These are phyloP conservation scores for Bembecia ichneumoniformis DNA, from an alignment of 2,888 invertebrate species.

Conservation along the genomic window DNA sequence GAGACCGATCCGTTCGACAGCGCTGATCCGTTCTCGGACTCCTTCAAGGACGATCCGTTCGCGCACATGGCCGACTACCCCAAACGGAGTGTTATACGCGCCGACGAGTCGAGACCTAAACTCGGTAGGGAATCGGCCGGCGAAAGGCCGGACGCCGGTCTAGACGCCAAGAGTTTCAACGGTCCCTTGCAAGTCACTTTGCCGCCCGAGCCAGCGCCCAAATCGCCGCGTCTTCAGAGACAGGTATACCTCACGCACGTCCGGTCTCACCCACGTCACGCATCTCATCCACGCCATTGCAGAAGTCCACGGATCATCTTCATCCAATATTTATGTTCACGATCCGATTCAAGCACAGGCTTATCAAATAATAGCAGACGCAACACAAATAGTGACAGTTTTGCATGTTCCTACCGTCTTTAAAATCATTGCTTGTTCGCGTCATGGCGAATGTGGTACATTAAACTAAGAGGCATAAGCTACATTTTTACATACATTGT, in stretches of 20 bases:
- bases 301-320: no score
- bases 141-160: slow-evolving; percentile 31
- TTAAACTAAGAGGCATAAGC: no score
- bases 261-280: no score
- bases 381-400: no score
- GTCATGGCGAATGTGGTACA: no score
- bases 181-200: slow-evolving; percentile 79
- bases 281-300: no score
- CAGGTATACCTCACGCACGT: slow-evolving; percentile 27
- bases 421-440: no score
- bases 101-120: slow-evolving; percentile 37
- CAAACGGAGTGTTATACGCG: slow-evolving; percentile 29
- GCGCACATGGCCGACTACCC: slow-evolving; percentile 50
- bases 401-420: no score
- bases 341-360: no score
- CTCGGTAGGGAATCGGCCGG: slow-evolving; percentile 24
- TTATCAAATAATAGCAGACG: no score
- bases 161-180: slow-evolving; percentile 59
- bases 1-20: slow-evolving; percentile 82
- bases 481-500: no score
- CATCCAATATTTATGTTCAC: no score
- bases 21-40: slow-evolving; percentile 77
- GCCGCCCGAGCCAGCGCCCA: slow-evolving; percentile 74
- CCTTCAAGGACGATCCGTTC: slow-evolving; percentile 75
- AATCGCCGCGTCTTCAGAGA: slow-evolving; percentile 55